Evolutionary conservation across 2,797 vertebrate species (phyloP).

Genomic region (Cyprinodon diabolis): DNA sequence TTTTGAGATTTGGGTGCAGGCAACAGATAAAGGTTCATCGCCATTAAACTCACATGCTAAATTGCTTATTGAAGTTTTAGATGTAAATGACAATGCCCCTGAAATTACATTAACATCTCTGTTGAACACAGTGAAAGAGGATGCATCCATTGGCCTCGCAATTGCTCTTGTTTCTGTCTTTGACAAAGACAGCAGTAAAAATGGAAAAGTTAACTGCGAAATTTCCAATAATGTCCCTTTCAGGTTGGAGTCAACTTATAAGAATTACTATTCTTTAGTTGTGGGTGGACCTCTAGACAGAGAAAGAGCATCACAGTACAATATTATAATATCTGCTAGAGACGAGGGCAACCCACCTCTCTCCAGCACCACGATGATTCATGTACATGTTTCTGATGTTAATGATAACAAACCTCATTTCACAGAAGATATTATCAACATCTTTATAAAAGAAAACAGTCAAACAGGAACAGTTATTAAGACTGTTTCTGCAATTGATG

Average conservation of each 20-base stretch:
- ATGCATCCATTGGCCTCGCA: constrained; percentile 74
- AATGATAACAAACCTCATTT: not conserved
- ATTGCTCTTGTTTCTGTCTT: constrained; percentile 87
- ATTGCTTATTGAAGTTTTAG: constrained; percentile 74
- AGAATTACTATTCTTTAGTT: constrained; percentile 87
- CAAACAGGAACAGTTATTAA: not conserved
- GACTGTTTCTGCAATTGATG: not conserved
- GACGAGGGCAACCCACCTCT: constrained; percentile 86
- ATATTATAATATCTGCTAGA: constrained; percentile 82
- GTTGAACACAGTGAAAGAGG: constrained; percentile 63
- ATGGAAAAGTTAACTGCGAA: constrained; percentile 80
- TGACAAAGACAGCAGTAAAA: constrained; percentile 86
- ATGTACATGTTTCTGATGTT: not conserved
- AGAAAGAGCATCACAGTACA: constrained; percentile 81
- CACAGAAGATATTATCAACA: not conserved
- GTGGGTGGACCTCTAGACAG: constrained; percentile 85
- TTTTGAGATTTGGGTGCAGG: constrained; percentile 69
- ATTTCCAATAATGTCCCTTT: constrained; percentile 81
- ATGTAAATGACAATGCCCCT: constrained; percentile 77
- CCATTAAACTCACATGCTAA: constrained; percentile 67
- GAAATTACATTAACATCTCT: constrained; percentile 82
- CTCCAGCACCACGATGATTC: constrained; percentile 66
- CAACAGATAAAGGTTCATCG: constrained; percentile 66
- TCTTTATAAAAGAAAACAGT: not conserved
- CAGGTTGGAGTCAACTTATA: constrained; percentile 84